Percentiles rank a stretch among this genome's conserved stretches.
phyloP scores from a whole-genome alignment of 2,888 invertebrate species.

The Drosophila hamatofila region DNA sequence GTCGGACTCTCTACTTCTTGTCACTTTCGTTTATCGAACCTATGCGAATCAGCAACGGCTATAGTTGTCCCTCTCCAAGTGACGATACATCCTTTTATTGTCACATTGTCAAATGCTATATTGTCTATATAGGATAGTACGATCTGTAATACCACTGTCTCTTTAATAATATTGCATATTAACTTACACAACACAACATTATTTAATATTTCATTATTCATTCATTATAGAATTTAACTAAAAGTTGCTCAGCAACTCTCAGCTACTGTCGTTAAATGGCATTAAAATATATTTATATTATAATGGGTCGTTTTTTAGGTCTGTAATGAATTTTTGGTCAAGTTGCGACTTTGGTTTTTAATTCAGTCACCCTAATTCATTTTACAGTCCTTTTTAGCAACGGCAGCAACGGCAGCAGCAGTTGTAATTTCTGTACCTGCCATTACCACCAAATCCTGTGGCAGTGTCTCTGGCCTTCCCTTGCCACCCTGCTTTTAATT shows the following conservation, averaged over 20 bases:
- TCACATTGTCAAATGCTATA: too few relatives aligned
- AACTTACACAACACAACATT: too few relatives aligned
- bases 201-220: too few relatives aligned
- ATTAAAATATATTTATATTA: not conserved
- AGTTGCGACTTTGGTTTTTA: slow-evolving; percentile 3
- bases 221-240: not conserved
- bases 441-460: slow-evolving; percentile 39
- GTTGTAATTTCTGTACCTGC: slow-evolving; percentile 21
- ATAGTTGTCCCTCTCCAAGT: too few relatives aligned
- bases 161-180: too few relatives aligned
- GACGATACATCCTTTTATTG: too few relatives aligned
- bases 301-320: not conserved
- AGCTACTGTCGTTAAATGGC: not conserved
- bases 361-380: slow-evolving; percentile 23
- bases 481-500: slow-evolving; percentile 33
- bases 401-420: slow-evolving; percentile 1
- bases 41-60: too few relatives aligned
- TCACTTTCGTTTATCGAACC: too few relatives aligned
- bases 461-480: slow-evolving; percentile 25
- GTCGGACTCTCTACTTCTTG: too few relatives aligned
- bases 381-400: slow-evolving; percentile 42
- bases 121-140: too few relatives aligned
- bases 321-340: slow-evolving; percentile 13
- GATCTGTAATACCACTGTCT: too few relatives aligned
- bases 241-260: not conserved